Conservation (phyloP, 2,888 invertebrate species). For the Phoronis australis region DNA sequence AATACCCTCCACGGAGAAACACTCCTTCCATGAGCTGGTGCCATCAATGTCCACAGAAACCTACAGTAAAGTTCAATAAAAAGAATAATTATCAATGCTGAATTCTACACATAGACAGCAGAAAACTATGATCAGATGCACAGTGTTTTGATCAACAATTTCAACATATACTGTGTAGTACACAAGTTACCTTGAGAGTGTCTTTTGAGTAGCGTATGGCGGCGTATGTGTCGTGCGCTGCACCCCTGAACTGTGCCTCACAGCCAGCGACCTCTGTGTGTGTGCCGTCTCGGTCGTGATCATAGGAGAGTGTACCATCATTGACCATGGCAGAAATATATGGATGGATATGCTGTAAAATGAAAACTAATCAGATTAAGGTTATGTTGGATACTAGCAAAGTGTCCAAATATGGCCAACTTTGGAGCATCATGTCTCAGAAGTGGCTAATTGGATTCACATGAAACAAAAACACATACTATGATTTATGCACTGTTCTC, state of each 20-base stretch:
- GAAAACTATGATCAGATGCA: too few species aligned
- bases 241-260: conserved; percentile 89
- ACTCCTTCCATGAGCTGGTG: conserved; percentile 89
- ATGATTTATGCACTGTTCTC: too few species aligned
- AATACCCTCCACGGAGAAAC: conserved; percentile 83
- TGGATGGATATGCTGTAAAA: conserved; percentile 87
- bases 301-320: conserved; percentile 90
- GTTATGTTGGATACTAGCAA: too few species aligned
- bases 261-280: conserved; percentile 96
- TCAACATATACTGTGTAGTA: too few species aligned
- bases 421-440: too few species aligned
- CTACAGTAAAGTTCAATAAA: conserved; percentile 52
- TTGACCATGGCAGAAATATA: conserved; percentile 98
- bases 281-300: conserved; percentile 97
- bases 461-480: too few species aligned
- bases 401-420: too few species aligned
- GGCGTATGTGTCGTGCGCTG: conserved; percentile 82
- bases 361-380: conserved; percentile 2
- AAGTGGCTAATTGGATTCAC: too few species aligned
- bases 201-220: conserved; percentile 89
- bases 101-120: too few species aligned
- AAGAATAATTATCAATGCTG: conserved; percentile 1
- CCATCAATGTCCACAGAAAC: conserved; percentile 89
- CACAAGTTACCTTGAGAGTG: conserved; percentile 64
- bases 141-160: not conserved